A percentile compares a stretch with the other conserved stretches of the same genome.
phyloP scores from a whole-genome alignment of 2,888 invertebrate genomes.

The Palloptera scutellata region DNA sequence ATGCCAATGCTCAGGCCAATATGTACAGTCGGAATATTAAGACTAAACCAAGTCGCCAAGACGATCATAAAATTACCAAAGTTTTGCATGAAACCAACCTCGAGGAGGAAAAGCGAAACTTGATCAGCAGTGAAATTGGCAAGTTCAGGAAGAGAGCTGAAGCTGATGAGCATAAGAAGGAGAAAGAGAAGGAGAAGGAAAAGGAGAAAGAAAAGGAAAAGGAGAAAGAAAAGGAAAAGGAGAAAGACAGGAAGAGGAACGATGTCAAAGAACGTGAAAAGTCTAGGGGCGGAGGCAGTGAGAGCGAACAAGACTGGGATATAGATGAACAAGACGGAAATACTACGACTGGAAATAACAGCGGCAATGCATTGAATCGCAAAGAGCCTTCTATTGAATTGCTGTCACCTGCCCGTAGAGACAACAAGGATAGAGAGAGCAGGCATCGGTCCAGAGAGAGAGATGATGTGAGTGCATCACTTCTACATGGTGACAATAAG shows the following conservation, averaged over 20 bases:
- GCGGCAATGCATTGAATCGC: slow-evolving; percentile 31
- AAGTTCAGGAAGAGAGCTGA: slow-evolving; percentile 92
- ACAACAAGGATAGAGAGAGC: slow-evolving; percentile 43
- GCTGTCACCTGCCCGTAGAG: slow-evolving; percentile 53
- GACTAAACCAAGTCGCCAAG: slow-evolving; percentile 48
- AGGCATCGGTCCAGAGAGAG: slow-evolving; percentile 41
- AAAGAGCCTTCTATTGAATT: slow-evolving; percentile 48
- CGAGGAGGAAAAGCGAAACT: slow-evolving; percentile 94
- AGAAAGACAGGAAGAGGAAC: slow-evolving; percentile 60
- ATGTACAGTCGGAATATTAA: slow-evolving; percentile 51
- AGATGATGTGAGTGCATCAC: too few relatives aligned
- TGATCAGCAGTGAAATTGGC: slow-evolving; percentile 96
- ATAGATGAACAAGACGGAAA: slow-evolving; percentile 44
- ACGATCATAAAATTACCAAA: slow-evolving; percentile 63
- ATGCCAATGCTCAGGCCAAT: slow-evolving; percentile 46
- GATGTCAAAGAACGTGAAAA: slow-evolving; percentile 29
- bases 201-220: slow-evolving; percentile 58
- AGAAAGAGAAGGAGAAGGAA: slow-evolving; percentile 66
- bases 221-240: slow-evolving; percentile 52
- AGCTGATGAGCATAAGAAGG: slow-evolving; percentile 63
- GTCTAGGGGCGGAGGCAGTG: slow-evolving; percentile 58
- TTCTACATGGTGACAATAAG: too few relatives aligned
- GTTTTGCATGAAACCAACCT: slow-evolving; percentile 86
- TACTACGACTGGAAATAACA: not conserved
- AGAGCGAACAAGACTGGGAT: slow-evolving; percentile 49